Base-by-base conservation (phyloP, 2,888 invertebrate genomes). In the Cerastoderma edule region DNA sequence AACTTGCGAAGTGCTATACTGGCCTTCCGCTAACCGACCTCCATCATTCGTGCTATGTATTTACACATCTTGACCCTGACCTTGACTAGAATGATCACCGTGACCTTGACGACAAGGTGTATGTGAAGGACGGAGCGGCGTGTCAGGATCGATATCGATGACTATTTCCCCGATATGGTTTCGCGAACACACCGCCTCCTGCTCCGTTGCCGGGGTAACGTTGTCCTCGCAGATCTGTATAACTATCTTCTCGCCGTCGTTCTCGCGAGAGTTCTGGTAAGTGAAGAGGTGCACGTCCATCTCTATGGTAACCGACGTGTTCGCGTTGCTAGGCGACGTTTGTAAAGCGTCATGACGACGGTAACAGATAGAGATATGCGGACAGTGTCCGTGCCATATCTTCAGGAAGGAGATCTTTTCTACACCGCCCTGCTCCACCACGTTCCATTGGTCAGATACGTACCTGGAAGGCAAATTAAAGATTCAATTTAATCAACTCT, bases 371-470 rank as follows among this genome's bases (percentile, higher is more conserved):
- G 83, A 69, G 4, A 83, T 67, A 54, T 86, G 83, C 1, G 87
- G 87, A 71, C 87, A 88, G 27, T 83, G 77, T 19, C 86, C 85
- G 28, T 88, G 87, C 87, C 87, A 86, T 19, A 87, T 83, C n/a
- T 79, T 75, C 2, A 85, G 57, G 50, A 85, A 87, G 8, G 78
- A 74, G 1, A 85, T 69, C 13, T 74, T 80, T 19, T 84, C 80
- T 8, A 56, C 39, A 1, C 72, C 50, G 5, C 67, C 66, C 1
- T 71, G 54, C n/a, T 83, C 83, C 5, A 88, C 72, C 8, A 75
- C 46, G 5, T 78, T 80, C 87, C 87, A 88, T 32, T 78, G 79
- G 3, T 83, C 74, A 0, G 87, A 88, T 16, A 86, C 28, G 48
- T 87, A 87, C 32, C 78, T 81, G 67, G 63, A 63, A 68, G 24